Percentiles rank a stretch among this genome's conserved stretches.
Evolutionary conservation across 2,797 vertebrate species (phyloP).

Genomic region (Cichlasoma orientale): DNA sequence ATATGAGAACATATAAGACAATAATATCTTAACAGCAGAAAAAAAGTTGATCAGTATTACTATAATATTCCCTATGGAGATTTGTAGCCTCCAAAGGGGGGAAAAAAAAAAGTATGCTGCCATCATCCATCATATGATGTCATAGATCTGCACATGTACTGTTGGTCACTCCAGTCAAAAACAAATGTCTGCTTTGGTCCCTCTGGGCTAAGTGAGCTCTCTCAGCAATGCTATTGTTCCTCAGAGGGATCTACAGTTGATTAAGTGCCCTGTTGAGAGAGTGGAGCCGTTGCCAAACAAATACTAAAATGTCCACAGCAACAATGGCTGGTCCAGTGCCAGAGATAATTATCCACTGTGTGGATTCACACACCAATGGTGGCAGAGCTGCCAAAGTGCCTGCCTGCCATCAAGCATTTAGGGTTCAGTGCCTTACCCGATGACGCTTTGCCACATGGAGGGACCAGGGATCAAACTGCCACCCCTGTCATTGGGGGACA

Average conservation of each 20-base stretch:
- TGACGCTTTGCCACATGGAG: background rate
- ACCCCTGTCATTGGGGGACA: background rate
- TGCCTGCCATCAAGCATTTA: background rate
- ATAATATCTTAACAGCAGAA: background rate
- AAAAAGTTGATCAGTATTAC: background rate
- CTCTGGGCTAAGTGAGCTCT: constrained; percentile 34
- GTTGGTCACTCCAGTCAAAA: constrained; percentile 39
- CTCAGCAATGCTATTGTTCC: constrained; percentile 53
- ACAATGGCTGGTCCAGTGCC: constrained; percentile 33
- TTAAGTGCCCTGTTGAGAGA: constrained; percentile 60
- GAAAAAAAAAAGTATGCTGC: background rate
- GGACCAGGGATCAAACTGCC: background rate
- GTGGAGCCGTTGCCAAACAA: constrained; percentile 48
- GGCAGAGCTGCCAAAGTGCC: background rate
- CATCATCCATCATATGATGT: constrained; percentile 7
- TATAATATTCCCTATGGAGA: background rate
- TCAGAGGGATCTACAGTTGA: constrained; percentile 60
- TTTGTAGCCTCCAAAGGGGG: background rate
- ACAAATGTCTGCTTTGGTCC: constrained; percentile 39
- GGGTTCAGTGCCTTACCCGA: background rate
- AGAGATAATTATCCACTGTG: constrained; percentile 28
- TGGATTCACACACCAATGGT: background rate
- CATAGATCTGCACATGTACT: constrained; percentile 9
- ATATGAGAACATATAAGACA: background rate
- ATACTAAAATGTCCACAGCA: constrained; percentile 43